Conservation (phyloP, 2,113 vertebrate species). For the Paracyprichromis sp. region DNA sequence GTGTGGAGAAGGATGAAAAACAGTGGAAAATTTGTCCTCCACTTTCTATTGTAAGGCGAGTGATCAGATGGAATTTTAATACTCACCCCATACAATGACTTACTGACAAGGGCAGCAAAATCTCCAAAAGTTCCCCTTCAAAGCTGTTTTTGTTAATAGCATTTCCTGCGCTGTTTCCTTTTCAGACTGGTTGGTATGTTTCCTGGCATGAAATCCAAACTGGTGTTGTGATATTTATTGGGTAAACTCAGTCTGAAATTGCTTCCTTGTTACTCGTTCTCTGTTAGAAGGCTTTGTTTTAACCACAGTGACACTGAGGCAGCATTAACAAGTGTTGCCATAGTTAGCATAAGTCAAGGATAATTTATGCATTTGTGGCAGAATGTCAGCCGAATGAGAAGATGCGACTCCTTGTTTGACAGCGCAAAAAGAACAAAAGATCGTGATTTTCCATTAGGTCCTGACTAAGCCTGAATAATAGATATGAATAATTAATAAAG, state of each 20-base stretch:
- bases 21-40: background rate
- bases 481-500: background rate
- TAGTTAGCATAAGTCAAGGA: background rate
- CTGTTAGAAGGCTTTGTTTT: background rate
- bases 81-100: background rate
- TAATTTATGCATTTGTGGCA: background rate
- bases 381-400: background rate
- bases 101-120: background rate
- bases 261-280: background rate
- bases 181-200: background rate
- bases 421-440: background rate
- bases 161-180: background rate
- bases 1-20: background rate
- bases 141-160: background rate
- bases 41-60: background rate
- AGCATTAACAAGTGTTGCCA: background rate
- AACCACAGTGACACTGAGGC: background rate
- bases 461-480: background rate
- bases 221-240: background rate
- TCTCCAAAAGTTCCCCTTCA: background rate
- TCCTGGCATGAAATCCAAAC: background rate
- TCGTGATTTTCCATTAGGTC: background rate
- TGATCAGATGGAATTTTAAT: background rate
- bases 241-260: background rate
- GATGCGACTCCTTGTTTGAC: background rate